A percentile compares a stretch with the other conserved stretches of the same genome.
Conservation (phyloP, 2,113 vertebrate species). For the Telmatochromis brachygnathus region DNA sequence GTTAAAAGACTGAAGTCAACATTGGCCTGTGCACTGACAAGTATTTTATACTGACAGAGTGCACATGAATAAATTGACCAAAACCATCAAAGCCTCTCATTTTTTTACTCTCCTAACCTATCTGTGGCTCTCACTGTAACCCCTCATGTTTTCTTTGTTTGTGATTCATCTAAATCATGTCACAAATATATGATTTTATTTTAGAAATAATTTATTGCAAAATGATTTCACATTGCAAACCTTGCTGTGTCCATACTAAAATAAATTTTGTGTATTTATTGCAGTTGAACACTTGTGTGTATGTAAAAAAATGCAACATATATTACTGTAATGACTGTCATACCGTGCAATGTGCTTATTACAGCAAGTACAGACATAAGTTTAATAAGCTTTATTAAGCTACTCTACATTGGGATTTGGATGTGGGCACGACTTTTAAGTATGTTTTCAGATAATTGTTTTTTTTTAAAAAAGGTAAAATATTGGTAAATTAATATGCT, state of each 20-base stretch:
- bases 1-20: not conserved
- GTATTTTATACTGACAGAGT: not conserved
- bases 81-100: not conserved
- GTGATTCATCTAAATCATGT: not conserved
- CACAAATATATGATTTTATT: not conserved
- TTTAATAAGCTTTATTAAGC: not conserved
- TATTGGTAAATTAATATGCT: not conserved
- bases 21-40: not conserved
- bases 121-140: not conserved
- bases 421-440: not conserved
- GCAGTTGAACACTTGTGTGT: not conserved
- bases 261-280: not conserved
- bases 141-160: not conserved
- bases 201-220: not conserved
- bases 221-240: not conserved
- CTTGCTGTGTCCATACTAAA: not conserved
- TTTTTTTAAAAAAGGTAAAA: accelerated
- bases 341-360: not conserved
- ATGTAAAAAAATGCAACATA: not conserved
- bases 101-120: not conserved
- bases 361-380: not conserved
- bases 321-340: not conserved
- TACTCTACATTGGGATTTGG: not conserved
- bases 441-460: not conserved
- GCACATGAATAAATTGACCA: not conserved